A percentile compares a stretch with the other conserved stretches of the same genome.
phyloP scores from a whole-genome alignment of 2,888 invertebrate species.

The Chrysodeixis includens region DNA sequence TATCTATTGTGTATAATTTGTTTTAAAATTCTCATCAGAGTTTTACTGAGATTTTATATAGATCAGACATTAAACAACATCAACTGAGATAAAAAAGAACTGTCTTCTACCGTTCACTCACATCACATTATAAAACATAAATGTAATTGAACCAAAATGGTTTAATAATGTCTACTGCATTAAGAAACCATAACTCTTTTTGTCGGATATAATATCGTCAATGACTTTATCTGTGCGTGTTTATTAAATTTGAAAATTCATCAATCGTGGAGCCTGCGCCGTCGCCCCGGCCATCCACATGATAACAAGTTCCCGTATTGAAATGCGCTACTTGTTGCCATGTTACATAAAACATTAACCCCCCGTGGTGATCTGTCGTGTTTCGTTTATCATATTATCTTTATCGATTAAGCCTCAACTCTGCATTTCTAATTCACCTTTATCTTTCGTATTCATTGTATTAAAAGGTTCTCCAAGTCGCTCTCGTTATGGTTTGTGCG shows the following conservation, averaged over 20 bases:
- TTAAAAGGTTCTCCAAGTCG: constrained; percentile 53
- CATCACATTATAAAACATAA: background rate
- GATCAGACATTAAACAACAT: background rate
- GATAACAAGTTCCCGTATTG: constrained; percentile 74
- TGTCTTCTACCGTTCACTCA: background rate
- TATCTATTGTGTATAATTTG: too few species aligned
- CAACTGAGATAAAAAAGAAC: background rate
- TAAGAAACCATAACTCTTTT: constrained; percentile 15
- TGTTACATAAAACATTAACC: constrained; percentile 84
- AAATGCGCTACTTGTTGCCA: constrained; percentile 68
- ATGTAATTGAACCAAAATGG: background rate
- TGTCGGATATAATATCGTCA: constrained; percentile 20
- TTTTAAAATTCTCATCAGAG: too few species aligned
- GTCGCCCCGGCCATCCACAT: constrained; percentile 55
- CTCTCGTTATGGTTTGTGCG: constrained; percentile 60
- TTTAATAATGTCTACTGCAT: constrained; percentile 1
- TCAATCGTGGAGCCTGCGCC: constrained; percentile 48
- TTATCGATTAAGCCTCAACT: constrained; percentile 71
- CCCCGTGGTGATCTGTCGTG: constrained; percentile 78
- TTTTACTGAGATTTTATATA: background rate
- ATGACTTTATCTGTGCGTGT: constrained; percentile 15
- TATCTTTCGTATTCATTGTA: constrained; percentile 65
- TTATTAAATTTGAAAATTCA: constrained; percentile 48
- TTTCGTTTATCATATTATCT: constrained; percentile 82
- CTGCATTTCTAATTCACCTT: constrained; percentile 77